Base-by-base conservation (phyloP, 2,888 invertebrate genomes). In the Ectemnius cavifrons region DNA sequence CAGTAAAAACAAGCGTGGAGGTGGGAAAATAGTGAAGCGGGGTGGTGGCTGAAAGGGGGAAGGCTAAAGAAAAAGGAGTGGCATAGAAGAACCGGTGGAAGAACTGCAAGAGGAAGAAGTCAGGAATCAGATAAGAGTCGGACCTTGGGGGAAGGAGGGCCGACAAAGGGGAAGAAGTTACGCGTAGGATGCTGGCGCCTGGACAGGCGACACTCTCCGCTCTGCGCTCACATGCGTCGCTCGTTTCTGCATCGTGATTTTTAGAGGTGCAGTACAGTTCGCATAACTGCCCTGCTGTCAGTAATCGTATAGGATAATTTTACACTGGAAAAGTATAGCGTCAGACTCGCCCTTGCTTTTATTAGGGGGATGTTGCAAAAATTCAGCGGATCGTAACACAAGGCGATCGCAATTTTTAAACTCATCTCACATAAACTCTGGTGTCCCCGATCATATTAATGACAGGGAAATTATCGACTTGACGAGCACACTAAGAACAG, bases 141-240 rank as follows among this genome's bases (percentile, higher is more conserved):
- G 23, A 16, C 1, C 46, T 14, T 8, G 61, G 1, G 57, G 57
- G 27, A 11, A 37, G 13, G 57, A 64, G 16, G 64, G 56, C 2
- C 16, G 57, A 49, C 46, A 46, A 71, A 57, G 61, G 18, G 16
- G 59, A 45, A 27, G 20, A 58, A 37, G 57, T 58, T 68, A 49
- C 71, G 74, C 78, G 80, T 82, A 82, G 80, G 78, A 16, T 62
- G 69, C 59, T 78, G 81, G 78, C 81, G 81, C 78, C 82, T 69
- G 68, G 62, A 58, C 58, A 23, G 57, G 11, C 59, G 60, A 47
- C 68, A 6, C 37, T 52, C 52, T 5, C 5, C 59, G 45, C 62
- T 63, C 62, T 68, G 23, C 67, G 49, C 46, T 57, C 28, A 52
- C 47, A 71, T 63, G 57, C 58, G 23, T 23, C 56, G 45, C 28